Percentiles rank a stretch among this genome's conserved stretches.
Evolutionary conservation across 2,888 invertebrate species (phyloP).

Genomic region (Flexamia atlantica): DNA sequence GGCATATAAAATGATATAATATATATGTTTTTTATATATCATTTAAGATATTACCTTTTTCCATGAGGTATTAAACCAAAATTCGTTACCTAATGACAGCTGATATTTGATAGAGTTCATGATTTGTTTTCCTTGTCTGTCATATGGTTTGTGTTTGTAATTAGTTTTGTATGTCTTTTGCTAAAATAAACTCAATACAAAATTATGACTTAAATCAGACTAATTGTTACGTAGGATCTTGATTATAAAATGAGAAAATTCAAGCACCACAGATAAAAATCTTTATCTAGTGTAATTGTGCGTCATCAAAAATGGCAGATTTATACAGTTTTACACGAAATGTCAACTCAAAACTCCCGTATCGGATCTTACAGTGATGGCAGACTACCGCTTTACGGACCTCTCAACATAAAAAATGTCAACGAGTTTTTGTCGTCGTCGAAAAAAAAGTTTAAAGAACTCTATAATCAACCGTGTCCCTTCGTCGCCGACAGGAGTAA

Average conservation of each 20-base stretch:
- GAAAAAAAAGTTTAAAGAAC: neutral
- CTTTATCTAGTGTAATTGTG: neutral
- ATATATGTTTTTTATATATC: no score
- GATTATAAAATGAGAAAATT: neutral
- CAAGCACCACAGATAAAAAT: neutral
- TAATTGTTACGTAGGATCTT: no score
- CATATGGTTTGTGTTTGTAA: neutral
- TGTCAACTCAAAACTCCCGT: neutral
- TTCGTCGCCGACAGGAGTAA: neutral
- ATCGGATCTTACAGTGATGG: neutral
- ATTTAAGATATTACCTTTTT: no score
- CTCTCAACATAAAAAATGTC: constrained; percentile 12
- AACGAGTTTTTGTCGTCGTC: neutral
- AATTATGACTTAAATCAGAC: neutral
- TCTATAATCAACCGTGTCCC: neutral
- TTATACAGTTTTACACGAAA: neutral
- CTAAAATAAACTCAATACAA: neutral
- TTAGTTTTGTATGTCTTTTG: neutral
- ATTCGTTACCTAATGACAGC: no score
- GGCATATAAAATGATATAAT: no score
- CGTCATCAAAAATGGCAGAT: neutral
- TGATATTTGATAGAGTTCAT: neutral
- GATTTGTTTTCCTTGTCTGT: neutral
- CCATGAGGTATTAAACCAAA: no score
- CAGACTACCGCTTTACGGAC: constrained; percentile 19